Evolutionary conservation across 2,797 vertebrate genomes (phyloP).

Genomic region (Menidia menidia): DNA sequence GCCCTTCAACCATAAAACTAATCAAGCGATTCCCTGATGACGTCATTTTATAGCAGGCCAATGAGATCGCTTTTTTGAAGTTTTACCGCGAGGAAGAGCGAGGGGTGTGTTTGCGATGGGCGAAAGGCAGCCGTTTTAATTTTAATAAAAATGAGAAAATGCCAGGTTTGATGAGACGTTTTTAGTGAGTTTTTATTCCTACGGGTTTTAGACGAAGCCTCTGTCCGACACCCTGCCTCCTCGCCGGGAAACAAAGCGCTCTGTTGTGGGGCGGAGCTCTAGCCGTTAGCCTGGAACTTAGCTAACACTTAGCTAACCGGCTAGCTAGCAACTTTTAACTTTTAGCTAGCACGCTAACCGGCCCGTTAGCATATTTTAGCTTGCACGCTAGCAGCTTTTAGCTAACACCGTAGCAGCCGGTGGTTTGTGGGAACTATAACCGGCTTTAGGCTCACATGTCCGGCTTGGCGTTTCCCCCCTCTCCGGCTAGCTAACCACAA

Average conservation of each 20-base stretch:
- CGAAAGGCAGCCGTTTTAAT: background rate
- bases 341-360: too few relatives aligned
- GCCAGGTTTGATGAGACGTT: fast-evolving
- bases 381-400: too few relatives aligned
- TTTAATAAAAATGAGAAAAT: background rate
- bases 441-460: constrained; percentile 3
- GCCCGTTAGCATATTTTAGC: too few relatives aligned
- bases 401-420: constrained; percentile 46
- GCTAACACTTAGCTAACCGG: too few relatives aligned
- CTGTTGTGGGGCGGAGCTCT: constrained; percentile 46
- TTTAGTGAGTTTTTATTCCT: fast-evolving
- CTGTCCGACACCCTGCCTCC: background rate
- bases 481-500: constrained; percentile 28
- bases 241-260: background rate
- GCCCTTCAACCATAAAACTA: constrained; percentile 15
- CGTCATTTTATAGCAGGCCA: constrained; percentile 48
- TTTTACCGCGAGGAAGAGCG: constrained; percentile 59
- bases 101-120: background rate
- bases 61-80: constrained; percentile 28
- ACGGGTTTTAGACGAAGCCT: too few relatives aligned
- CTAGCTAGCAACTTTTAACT: too few relatives aligned
- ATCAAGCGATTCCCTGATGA: background rate
- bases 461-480: background rate
- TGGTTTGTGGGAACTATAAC: background rate
- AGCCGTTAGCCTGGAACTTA: constrained; percentile 6